A percentile compares a stretch with the other conserved stretches of the same genome.
These are phyloP conservation scores for Tuberolachnus salignus DNA, from an alignment of 2,888 invertebrate genomes.

Conservation along the genomic window DNA sequence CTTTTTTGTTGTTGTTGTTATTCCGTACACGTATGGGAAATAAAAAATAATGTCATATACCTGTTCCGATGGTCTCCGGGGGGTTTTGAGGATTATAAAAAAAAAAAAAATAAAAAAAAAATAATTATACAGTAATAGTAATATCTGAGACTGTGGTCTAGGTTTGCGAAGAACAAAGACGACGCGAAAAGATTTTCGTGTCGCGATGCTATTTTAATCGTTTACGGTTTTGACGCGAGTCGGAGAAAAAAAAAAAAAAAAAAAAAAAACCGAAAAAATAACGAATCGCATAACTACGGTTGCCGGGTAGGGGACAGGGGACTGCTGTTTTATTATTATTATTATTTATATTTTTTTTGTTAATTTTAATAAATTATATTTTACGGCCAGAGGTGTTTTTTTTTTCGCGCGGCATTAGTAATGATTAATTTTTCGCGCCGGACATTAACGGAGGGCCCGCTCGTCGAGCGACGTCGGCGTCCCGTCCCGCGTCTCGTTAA, in stretches of 20 bases:
- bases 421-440: slow-evolving; percentile 21
- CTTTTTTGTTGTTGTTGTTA: too few relatives aligned
- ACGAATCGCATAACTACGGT: slow-evolving; percentile 18
- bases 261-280: slow-evolving; percentile 11
- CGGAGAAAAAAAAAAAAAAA: not conserved
- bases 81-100: not conserved
- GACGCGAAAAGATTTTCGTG: slow-evolving; percentile 8
- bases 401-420: not conserved
- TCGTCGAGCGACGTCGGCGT: not conserved
- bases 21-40: not conserved
- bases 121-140: too few relatives aligned
- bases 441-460: slow-evolving; percentile 31
- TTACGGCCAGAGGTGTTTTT: slow-evolving; percentile 18
- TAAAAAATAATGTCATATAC: not conserved
- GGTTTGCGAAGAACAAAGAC: slow-evolving; percentile 5
- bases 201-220: slow-evolving; percentile 3
- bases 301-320: too few relatives aligned
- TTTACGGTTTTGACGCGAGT: not conserved
- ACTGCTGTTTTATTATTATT: too few relatives aligned
- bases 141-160: too few relatives aligned
- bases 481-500: slow-evolving; percentile 20
- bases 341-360: not conserved
- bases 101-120: not conserved
- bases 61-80: not conserved
- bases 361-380: slow-evolving; percentile 46